Base-by-base conservation (phyloP, 2,113 vertebrate genomes). In the Cyanoderma ruficeps region DNA sequence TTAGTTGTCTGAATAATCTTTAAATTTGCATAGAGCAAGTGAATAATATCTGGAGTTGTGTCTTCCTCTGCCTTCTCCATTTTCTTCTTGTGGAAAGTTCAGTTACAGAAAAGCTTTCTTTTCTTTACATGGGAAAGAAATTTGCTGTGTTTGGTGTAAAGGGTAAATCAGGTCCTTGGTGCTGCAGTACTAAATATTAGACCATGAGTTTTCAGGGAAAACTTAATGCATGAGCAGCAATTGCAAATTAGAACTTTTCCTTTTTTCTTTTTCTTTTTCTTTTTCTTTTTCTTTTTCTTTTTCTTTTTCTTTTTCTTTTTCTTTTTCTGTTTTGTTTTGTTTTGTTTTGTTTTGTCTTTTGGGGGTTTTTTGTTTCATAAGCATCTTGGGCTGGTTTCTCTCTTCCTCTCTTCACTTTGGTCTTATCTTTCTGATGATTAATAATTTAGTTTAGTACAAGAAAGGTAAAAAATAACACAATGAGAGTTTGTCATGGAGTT, bases 161-260 rank as follows among this genome's bases (percentile, higher is more conserved):
- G 52, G 47, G 82, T 89, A 92, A 92, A 76, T 87, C 47, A 64
- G 31, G 20, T 91, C 42, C 80, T 96, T 68, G 67, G 49, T 90
- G 63, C 41, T 94, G 16, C 35, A 89, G 30, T 94, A 59, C 39
- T 96, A 91, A 70, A 39, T 57, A 87, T 78, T 64, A 92, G 81
- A 60, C 60, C 85, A 78, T 22, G 70, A 46, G 20, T 95, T 96
- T 95, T 89, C 87, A 84, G 53, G 14, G 46, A 30, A 74, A 92
- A 92, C 27, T 60, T 52, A 95, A 90, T 67, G 28, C 21, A 89
- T 87, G 76, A 89, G 39, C 46, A 82, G n/a, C 95, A 90, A 30
- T 39, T 91, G 52, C 79, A 79, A 89, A 91, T 89, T 49, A 91
- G 69, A 28, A 30, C 10, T 8, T 74, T n/a, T 72, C 86, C 81